Evolutionary conservation across 2,113 vertebrate species (phyloP).

Genomic region (Indicator indicator): DNA sequence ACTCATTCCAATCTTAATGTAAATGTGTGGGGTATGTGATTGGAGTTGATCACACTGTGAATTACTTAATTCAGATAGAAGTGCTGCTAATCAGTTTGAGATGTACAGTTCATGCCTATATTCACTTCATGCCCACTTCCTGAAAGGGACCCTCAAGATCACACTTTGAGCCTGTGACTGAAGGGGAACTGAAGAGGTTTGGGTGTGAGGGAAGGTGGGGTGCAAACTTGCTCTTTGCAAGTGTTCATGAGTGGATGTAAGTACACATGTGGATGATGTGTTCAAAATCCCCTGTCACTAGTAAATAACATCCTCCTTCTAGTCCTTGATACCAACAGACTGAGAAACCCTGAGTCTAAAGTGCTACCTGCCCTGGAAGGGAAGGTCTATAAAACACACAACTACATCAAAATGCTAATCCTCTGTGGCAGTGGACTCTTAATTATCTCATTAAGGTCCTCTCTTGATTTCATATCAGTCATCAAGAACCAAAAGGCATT

Average conservation of each 20-base stretch:
- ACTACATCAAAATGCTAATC: neutral
- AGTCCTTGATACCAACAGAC: neutral
- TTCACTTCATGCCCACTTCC: neutral
- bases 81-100: neutral
- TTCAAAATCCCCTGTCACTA: neutral
- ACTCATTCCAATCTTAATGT: neutral
- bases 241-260: neutral
- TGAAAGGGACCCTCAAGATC: neutral
- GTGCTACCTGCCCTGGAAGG: neutral
- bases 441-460: neutral
- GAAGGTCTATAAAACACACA: neutral
- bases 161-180: neutral
- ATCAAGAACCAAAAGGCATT: neutral
- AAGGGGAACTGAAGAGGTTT: neutral
- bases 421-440: neutral
- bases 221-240: neutral
- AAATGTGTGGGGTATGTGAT: fast-evolving
- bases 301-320: neutral
- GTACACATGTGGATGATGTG: neutral
- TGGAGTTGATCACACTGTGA: neutral
- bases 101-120: neutral
- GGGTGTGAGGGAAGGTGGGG: neutral
- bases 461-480: neutral
- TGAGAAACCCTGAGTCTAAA: neutral
- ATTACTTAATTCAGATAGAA: neutral